Base-by-base conservation (phyloP, 2,797 vertebrate species). In the Anabacerthia variegaticeps region DNA sequence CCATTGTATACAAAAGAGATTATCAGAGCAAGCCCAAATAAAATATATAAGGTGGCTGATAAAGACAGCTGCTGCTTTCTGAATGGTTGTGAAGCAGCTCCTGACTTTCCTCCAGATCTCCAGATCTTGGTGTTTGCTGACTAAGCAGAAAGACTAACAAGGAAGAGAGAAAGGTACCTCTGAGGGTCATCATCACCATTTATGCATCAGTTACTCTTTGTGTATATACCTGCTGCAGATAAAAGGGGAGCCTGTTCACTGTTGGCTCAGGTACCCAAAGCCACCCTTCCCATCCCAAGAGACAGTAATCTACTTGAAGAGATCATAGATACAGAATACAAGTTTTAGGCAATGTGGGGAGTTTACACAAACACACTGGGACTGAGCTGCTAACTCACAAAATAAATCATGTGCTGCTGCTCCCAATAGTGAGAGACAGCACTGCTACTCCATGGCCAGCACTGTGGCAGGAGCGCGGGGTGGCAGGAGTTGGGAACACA, bases 301-400 rank as follows among this genome's bases (percentile, higher is more conserved):
- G 32, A 32, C 8, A n/a, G 55, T 1, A n/a, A 77, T 34, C 63
- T 0, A 24, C n/a, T 43, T 9, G 2, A 62, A 75, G 37, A 87
- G 19, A 75, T 20, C 15, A 46, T 49, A 49, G 27, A 68, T 1
- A 49, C 0, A 3, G 20, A 13, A 79, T 1, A 51, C 1, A 5
- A 62, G 13, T 43, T 89, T 59, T 27, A 36, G 20, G 43, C 80
- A 59, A 43, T 0, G 2, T 4, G 6, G 18, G 19, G 54, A 86
- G 26, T 68, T 68, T 49, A 21, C 17, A 81, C 32, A 32, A 54
- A 44, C 16, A 13, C 15, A 27, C 1, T 13, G 9, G 41, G 32
- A 36, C 51, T 28, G 41, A 82, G 59, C 67, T 34, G 58, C 21
- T 51, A 39, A 22, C 37, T 94, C 48, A 37, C 44, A 56, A 83